phyloP scores from a whole-genome alignment of 2,113 vertebrate species.

The Apteryx mantelli region DNA sequence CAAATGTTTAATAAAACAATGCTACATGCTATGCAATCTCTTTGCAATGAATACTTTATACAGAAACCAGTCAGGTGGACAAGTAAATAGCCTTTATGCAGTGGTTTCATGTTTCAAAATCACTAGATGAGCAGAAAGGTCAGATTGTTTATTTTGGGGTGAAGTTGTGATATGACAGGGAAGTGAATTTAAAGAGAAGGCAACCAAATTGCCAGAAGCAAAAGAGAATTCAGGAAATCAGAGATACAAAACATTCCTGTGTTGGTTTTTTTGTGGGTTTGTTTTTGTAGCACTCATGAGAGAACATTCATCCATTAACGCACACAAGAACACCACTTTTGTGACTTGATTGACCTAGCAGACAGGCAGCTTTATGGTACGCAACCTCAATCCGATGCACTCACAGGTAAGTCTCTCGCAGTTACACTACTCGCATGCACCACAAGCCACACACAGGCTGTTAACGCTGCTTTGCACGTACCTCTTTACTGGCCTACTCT shows the following conservation, averaged over 20 bases:
- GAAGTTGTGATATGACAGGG: not conserved
- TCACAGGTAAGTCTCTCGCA: not conserved
- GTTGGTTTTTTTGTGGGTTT: not conserved
- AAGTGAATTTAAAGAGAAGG: not conserved
- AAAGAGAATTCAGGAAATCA: not conserved
- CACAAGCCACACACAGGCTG: not conserved
- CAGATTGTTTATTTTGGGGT: not conserved
- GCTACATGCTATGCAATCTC: not conserved
- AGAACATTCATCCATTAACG: not conserved
- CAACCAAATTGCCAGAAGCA: not conserved
- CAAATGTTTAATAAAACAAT: conserved; percentile 50
- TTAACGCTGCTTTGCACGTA: not conserved
- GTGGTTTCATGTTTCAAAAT: not conserved
- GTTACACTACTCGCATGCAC: not conserved
- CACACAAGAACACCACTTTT: not conserved
- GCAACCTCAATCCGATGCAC: not conserved
- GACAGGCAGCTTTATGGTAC: not conserved
- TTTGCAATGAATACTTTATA: conserved; percentile 14
- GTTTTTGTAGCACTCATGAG: not conserved
- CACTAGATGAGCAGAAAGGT: not conserved
- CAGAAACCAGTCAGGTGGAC: not conserved
- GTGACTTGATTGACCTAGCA: not conserved
- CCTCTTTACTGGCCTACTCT: not conserved
- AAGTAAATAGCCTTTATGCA: not conserved
- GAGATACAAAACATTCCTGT: not conserved